Conservation (phyloP, 2,888 invertebrate genomes). For the Amphipoea oculea region DNA sequence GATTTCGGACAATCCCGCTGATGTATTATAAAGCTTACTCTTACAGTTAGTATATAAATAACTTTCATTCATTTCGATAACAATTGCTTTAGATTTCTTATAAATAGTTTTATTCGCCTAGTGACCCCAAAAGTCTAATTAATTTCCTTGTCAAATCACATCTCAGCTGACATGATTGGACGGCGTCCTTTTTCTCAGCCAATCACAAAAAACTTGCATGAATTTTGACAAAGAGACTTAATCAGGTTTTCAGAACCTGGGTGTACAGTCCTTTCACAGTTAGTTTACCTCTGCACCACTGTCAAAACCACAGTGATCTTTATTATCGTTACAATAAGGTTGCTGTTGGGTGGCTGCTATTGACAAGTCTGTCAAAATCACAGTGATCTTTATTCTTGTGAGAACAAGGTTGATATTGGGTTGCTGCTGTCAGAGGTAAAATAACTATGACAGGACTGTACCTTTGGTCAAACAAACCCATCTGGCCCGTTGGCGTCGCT, state of each 20-base stretch:
- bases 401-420: neutral
- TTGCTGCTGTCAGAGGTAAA: neutral
- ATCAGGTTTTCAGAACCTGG: slow-evolving; percentile 8
- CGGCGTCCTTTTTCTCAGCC: neutral
- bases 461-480: neutral
- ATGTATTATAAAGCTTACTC: slow-evolving; percentile 18
- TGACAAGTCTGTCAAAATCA: neutral
- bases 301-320: neutral
- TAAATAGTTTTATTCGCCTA: slow-evolving; percentile 14
- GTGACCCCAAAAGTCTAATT: neutral
- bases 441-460: neutral
- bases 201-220: neutral
- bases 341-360: neutral
- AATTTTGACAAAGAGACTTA: slow-evolving; percentile 1
- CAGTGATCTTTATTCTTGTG: neutral
- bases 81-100: slow-evolving; percentile 25
- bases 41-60: slow-evolving; percentile 40
- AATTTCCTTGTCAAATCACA: neutral
- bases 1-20: too few species aligned
- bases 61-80: slow-evolving; percentile 36
- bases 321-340: neutral
- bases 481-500: neutral
- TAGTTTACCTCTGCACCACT: neutral
- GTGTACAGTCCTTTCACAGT: neutral
- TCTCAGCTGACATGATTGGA: neutral